These are phyloP conservation scores for Eulimnadia texana DNA, from an alignment of 1,140 invertebrate species.

Conservation along the genomic window DNA sequence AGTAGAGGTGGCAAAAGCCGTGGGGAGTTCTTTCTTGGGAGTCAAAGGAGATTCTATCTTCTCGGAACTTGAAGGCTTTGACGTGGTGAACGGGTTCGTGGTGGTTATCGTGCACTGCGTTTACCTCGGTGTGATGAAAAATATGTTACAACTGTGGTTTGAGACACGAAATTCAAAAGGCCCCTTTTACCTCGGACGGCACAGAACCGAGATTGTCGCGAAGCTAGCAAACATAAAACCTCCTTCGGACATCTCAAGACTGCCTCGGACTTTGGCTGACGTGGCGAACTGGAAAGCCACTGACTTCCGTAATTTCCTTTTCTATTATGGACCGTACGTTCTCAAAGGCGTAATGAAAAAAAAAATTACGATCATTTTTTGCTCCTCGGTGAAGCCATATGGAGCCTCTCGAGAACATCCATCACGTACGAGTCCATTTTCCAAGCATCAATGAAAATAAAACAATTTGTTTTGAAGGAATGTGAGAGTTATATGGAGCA, in stretches of 20 bases:
- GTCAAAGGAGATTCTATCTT: neutral
- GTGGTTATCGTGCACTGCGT: neutral
- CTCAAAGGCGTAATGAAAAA: neutral
- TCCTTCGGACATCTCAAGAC: neutral
- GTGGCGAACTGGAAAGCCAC: neutral
- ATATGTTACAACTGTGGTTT: neutral
- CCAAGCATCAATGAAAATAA: neutral
- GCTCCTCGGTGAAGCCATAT: neutral
- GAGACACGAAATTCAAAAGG: neutral
- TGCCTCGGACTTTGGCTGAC: neutral
- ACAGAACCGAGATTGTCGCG: neutral
- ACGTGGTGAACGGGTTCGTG: neutral
- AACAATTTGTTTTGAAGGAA: neutral
- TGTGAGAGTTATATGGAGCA: neutral
- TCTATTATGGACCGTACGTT: neutral
- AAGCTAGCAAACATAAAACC: neutral
- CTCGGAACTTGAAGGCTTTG: neutral
- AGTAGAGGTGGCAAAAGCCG: neutral
- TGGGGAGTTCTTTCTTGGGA: neutral
- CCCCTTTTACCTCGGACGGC: neutral
- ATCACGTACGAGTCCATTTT: neutral
- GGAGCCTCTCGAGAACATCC: neutral
- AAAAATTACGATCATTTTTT: neutral
- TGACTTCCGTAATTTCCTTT: neutral
- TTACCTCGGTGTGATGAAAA: neutral